A percentile compares a stretch with the other conserved stretches of the same genome.
These are phyloP conservation scores for Epicampocera succincta DNA, from an alignment of 2,888 invertebrate species.

Conservation along the genomic window DNA sequence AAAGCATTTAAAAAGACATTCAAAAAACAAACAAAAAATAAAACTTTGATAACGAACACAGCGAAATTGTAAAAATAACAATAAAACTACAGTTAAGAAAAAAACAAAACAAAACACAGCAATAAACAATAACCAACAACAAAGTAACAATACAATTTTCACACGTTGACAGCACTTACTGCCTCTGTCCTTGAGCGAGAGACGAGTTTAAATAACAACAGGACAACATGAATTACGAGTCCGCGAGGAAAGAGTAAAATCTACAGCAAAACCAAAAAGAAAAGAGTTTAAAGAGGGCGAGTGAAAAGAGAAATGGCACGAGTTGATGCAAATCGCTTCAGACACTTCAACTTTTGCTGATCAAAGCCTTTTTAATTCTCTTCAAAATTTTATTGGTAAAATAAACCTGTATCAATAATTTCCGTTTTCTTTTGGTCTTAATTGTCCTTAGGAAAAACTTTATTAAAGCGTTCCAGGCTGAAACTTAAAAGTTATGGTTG, in stretches of 20 bases:
- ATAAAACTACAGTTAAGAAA: constrained; percentile 69
- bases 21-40: constrained; percentile 19
- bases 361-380: too few relatives aligned
- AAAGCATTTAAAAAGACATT: neutral
- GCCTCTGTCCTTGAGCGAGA: constrained; percentile 78
- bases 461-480: too few relatives aligned
- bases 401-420: too few relatives aligned
- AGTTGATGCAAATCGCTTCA: too few relatives aligned
- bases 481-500: too few relatives aligned
- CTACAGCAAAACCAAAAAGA: too few relatives aligned
- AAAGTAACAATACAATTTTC: constrained; percentile 64
- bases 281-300: too few relatives aligned
- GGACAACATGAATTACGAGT: constrained; percentile 5
- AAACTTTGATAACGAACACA: constrained; percentile 53
- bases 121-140: constrained; percentile 52
- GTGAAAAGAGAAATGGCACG: too few relatives aligned
- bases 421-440: too few relatives aligned
- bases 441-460: too few relatives aligned
- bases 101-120: constrained; percentile 43
- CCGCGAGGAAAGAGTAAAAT: constrained; percentile 16
- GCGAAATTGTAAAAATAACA: constrained; percentile 35
- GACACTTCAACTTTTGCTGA: too few relatives aligned
- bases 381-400: too few relatives aligned
- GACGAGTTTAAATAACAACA: constrained; percentile 72
- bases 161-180: constrained; percentile 72